These are phyloP conservation scores for Burhinus bistriatus DNA, from an alignment of 2,113 vertebrate genomes.

Conservation along the genomic window DNA sequence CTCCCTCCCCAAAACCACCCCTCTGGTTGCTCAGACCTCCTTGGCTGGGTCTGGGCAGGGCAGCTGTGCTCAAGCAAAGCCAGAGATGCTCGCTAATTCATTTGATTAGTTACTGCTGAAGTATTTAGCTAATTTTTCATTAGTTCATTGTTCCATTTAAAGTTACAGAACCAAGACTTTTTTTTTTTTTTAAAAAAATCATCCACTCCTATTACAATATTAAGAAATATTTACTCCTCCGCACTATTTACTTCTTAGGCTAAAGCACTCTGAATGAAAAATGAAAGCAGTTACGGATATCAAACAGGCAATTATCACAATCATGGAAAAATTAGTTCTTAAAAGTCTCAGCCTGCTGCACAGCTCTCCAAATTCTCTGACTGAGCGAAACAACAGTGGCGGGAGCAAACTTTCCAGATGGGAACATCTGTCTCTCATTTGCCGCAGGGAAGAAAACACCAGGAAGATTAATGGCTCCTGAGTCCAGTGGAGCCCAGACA, in stretches of 20 bases:
- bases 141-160: not conserved
- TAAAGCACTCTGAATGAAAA: constrained; percentile 5
- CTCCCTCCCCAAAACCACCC: not conserved
- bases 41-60: not conserved
- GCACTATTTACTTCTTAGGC: not conserved
- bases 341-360: constrained; percentile 6
- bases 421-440: constrained; percentile 72
- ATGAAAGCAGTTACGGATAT: not conserved
- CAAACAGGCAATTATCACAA: constrained; percentile 44
- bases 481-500: constrained; percentile 35
- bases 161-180: not conserved
- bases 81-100: not conserved
- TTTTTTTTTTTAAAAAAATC: not conserved
- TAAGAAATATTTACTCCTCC: constrained; percentile 23
- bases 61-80: not conserved
- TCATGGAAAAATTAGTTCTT: not conserved
- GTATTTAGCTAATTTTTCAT: not conserved
- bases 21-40: not conserved
- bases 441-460: constrained; percentile 45
- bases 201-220: not conserved
- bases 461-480: constrained; percentile 59
- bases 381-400: constrained; percentile 7
- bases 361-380: constrained; percentile 20
- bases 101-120: not conserved
- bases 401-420: constrained; percentile 64